A percentile compares a stretch with the other conserved stretches of the same genome.
Conservation (phyloP, 2,797 vertebrate species). For the Schizothorax lantsangensis region DNA sequence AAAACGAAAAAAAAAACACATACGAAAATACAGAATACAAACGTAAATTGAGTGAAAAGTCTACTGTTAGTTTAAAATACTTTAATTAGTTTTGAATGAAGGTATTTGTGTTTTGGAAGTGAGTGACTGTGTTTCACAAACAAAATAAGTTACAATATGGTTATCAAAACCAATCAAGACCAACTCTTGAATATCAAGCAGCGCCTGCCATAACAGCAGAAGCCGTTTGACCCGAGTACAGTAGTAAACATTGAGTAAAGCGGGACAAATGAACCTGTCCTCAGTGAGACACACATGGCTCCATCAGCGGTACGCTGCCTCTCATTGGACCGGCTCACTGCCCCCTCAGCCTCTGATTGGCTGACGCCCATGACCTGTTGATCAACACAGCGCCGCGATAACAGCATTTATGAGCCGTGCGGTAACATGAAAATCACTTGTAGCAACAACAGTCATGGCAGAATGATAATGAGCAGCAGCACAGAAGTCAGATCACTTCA, state of each 20-base stretch:
- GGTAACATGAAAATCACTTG: constrained; percentile 8
- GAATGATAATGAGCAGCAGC: constrained; percentile 59
- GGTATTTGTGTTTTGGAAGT: not conserved
- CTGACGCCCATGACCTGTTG: constrained; percentile 47
- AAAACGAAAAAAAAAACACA: no score
- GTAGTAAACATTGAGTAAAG: constrained; percentile 54
- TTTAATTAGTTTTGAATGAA: not conserved
- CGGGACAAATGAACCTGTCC: constrained; percentile 50
- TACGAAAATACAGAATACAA: not conserved
- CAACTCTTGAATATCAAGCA: not conserved
- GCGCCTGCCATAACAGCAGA: constrained; percentile 11
- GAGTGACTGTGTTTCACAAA: not conserved
- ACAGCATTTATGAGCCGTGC: constrained; percentile 1
- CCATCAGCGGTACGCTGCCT: not conserved
- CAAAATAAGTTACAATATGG: not conserved
- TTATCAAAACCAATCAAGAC: not conserved
- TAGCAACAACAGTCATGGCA: constrained; percentile 35
- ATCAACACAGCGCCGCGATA: constrained; percentile 57
- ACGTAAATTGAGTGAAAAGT: constrained; percentile 52
- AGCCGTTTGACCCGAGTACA: constrained; percentile 40
- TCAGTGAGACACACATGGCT: constrained; percentile 1
- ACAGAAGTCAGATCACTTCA: no score
- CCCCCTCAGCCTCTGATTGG: constrained; percentile 50
- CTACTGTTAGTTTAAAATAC: constrained; percentile 26
- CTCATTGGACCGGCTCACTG: constrained; percentile 16